Conservation (phyloP, 2,113 vertebrate species). For the Porphyrio hochstetteri region DNA sequence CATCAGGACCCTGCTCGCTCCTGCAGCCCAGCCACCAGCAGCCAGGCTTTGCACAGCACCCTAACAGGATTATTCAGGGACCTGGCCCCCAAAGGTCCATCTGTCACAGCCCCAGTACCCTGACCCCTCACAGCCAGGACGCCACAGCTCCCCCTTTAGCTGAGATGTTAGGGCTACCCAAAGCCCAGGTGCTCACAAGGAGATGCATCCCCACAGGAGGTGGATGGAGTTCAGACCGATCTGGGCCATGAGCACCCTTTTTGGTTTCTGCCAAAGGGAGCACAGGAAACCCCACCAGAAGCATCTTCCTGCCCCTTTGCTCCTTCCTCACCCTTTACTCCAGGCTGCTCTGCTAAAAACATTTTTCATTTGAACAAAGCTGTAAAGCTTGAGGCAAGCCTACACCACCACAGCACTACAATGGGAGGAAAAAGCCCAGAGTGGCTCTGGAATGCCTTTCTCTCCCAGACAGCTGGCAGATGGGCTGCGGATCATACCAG, state of each 20-base stretch:
- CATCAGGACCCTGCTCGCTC: fast-evolving
- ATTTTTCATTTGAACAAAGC: neutral
- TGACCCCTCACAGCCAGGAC: fast-evolving
- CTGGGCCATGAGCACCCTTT: neutral
- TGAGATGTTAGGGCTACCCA: neutral
- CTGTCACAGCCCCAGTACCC: neutral
- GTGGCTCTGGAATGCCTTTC: neutral
- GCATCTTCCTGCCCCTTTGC: neutral
- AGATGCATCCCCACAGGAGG: neutral
- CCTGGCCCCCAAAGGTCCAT: neutral
- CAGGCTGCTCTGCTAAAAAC: neutral
- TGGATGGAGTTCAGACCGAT: neutral
- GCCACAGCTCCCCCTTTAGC: neutral
- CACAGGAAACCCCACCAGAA: neutral
- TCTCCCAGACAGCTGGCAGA: neutral
- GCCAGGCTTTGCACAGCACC: neutral
- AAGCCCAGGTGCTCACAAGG: neutral
- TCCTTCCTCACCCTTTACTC: neutral
- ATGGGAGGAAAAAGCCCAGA: neutral
- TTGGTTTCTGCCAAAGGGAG: neutral
- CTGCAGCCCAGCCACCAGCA: neutral
- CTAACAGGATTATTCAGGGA: neutral
- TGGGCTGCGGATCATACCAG: neutral
- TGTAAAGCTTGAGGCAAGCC: neutral
- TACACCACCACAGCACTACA: neutral